phyloP scores from a whole-genome alignment of 2,888 invertebrate species.

The Eupeodes latifasciatus region DNA sequence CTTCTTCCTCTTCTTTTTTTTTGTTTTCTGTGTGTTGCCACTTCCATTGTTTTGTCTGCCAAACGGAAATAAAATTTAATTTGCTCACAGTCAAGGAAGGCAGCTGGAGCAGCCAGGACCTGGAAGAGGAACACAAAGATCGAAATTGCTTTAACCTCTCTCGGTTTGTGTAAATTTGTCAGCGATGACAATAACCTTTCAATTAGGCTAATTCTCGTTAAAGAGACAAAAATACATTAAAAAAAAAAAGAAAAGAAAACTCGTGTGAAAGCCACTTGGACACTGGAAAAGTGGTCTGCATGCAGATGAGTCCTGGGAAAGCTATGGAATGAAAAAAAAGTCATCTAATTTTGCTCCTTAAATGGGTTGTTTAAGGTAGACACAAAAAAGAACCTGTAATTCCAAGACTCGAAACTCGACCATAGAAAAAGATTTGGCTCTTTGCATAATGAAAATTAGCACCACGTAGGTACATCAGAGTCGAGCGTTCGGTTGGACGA shows the following conservation, averaged over 20 bases:
- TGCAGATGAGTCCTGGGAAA: slow-evolving; percentile 8
- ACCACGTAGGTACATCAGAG: not conserved
- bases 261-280: slow-evolving; percentile 34
- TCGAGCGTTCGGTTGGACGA: too few species aligned
- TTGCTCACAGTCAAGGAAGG: slow-evolving; percentile 27
- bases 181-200: slow-evolving; percentile 68
- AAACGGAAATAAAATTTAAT: slow-evolving; percentile 66
- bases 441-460: not conserved
- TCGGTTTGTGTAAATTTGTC: slow-evolving; percentile 59
- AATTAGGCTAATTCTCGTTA: slow-evolving; percentile 66
- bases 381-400: slow-evolving; percentile 23
- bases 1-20: not conserved
- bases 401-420: not conserved
- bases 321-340: not conserved
- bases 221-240: slow-evolving; percentile 5
- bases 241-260: not conserved
- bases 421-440: slow-evolving; percentile 33
- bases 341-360: not conserved
- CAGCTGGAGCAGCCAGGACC: slow-evolving; percentile 13
- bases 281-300: slow-evolving; percentile 15
- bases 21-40: not conserved
- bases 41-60: slow-evolving; percentile 60
- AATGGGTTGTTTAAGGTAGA: slow-evolving; percentile 23
- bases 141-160: slow-evolving; percentile 59
- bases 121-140: slow-evolving; percentile 57